Evolutionary conservation across 2,797 vertebrate species (phyloP).

Genomic region (Momotus momota): DNA sequence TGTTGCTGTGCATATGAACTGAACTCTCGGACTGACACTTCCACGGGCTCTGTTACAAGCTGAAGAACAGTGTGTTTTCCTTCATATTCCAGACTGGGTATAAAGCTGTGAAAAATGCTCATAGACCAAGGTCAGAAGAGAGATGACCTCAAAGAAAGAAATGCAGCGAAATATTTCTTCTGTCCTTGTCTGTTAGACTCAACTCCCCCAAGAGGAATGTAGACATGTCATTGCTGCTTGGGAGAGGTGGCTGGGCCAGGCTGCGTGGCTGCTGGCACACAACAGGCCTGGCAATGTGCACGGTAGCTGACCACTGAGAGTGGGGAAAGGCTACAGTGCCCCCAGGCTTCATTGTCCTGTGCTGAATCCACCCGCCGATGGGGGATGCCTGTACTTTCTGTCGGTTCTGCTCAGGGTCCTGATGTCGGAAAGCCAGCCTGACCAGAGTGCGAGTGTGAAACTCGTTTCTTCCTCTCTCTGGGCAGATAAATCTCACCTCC

Average conservation of each 20-base stretch:
- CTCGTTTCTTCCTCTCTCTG: background rate
- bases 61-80: background rate
- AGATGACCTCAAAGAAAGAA: background rate
- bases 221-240: background rate
- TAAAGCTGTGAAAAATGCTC: background rate
- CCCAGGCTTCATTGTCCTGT: background rate
- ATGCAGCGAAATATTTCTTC: background rate
- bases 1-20: background rate
- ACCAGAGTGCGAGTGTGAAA: background rate
- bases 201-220: rapidly evolving
- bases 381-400: background rate
- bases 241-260: background rate
- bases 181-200: background rate
- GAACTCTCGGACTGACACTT: background rate
- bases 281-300: rapidly evolving
- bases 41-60: background rate
- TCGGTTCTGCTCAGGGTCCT: background rate
- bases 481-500: background rate
- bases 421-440: background rate
- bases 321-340: background rate
- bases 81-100: background rate
- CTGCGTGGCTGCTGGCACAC: background rate
- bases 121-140: background rate
- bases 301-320: rapidly evolving
- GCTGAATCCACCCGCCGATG: background rate